Evolutionary conservation across 2,797 vertebrate genomes (phyloP), one percentile per base, ranked within the genome.

Genomic region (Oreortyx pictus): DNA sequence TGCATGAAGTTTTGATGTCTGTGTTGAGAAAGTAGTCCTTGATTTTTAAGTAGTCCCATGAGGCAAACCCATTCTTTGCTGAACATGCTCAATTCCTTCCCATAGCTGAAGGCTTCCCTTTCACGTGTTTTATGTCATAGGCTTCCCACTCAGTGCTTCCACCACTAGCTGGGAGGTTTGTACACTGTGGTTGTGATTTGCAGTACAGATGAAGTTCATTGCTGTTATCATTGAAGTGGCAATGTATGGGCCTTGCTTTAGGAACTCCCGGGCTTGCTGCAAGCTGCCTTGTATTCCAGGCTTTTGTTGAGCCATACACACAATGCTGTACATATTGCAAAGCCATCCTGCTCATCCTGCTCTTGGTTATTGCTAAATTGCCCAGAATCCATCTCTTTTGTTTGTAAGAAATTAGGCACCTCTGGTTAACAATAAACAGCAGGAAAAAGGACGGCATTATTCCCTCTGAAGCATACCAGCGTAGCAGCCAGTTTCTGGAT

Each of bases 331-430:
- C 17, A 4, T 75, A 56, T 12, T 81, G 56, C 24, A 73, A 70
- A 93, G 47, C 50, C 44, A 10, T 72, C 50, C 75, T 70, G 49
- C 23, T 88, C 60, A 62, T 41, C 44, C 80, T 74, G 64, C 22
- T 19, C 84, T 86, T 82, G 29, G 57, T 57, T 94, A 81, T 88
- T 94, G 76, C 66, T 56, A 92, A 91, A 73, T 57, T 73, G 84
- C 88, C 59, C 82, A 75, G 76, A 92, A 82, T 87, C 66, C 43
- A 35, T 86, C 54, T 59, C 66, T 88, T 92, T 93, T 92, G 76
- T 90, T 85, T 86, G 66, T 72, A 52, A 81, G 76, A 95, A 94
- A 92, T 92, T 54, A 88, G 56, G 64, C 47, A 93, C 68, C 87
- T 92, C 87, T 61, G 61, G 46, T 88, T 84, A 92, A 90, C 11